A percentile compares a stretch with the other conserved stretches of the same genome.
phyloP scores from a whole-genome alignment of 2,113 vertebrate species.

The Syngnathus floridae region DNA sequence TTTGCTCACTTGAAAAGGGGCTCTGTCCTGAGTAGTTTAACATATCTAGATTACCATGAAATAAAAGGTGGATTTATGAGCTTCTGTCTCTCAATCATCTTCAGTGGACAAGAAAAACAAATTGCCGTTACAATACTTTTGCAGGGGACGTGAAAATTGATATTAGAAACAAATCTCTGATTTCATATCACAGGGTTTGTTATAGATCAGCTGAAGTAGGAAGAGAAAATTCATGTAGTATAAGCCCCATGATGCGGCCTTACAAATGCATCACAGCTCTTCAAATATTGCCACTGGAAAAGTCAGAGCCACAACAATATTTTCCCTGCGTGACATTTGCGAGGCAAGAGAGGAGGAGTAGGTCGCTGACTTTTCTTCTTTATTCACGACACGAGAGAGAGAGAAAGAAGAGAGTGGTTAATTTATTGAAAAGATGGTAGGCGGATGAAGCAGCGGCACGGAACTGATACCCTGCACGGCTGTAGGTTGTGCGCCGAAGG shows the following conservation, averaged over 20 bases:
- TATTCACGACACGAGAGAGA: conserved; percentile 52
- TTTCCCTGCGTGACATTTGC: conserved; percentile 58
- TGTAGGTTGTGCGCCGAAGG: conserved; percentile 62
- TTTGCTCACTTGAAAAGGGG: no score
- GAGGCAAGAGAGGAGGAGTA: conserved; percentile 62
- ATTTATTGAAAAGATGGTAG: conserved; percentile 73
- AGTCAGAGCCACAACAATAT: conserved; percentile 49
- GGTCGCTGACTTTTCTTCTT: conserved; percentile 42
- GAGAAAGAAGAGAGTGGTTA: conserved; percentile 63
- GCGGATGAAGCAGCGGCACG: conserved; percentile 64
- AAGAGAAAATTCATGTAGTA: neutral
- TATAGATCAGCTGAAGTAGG: neutral
- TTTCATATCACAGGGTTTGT: neutral
- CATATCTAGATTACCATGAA: no score
- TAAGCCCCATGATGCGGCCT: neutral
- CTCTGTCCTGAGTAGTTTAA: no score
- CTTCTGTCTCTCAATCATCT: no score
- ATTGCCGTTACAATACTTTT: no score
- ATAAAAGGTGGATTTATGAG: no score
- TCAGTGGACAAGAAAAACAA: no score
- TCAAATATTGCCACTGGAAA: conserved; percentile 45
- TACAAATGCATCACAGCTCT: conserved; percentile 32
- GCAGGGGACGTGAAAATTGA: no score
- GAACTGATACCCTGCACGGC: conserved; percentile 71
- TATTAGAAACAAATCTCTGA: neutral